Base-by-base conservation (phyloP, 2,797 vertebrate species). In the Pseudochirops corinnae region DNA sequence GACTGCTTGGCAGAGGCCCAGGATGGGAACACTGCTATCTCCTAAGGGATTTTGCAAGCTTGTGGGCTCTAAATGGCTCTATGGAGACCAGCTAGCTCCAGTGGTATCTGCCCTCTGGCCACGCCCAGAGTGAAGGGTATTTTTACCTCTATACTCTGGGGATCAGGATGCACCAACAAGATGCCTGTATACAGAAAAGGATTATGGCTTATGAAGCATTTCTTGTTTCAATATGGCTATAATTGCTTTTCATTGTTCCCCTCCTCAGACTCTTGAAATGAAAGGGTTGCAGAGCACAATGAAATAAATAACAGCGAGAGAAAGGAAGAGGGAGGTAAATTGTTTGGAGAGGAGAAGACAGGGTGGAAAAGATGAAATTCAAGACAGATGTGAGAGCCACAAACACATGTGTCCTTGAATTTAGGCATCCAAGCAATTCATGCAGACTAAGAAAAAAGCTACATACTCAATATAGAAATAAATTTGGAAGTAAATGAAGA, bases 341-440 rank as follows among this genome's bases (percentile, higher is more conserved):
- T 26, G 94, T 97, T 98, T 94, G 96, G 94, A 98, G 98, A 98
- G 97, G 97, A 98, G 98, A 98, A 97, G 93, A 97, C 96, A 90
- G 97, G 93, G 94, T 97, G 95, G 95, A 98, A 97, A 97, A 98
- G 96, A 98, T 55, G 95, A 98, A 98, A 98, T 97, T 97, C 95
- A 97, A 98, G 98, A 98, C 98, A 98, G 97, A 97, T 98, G 97
- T 96, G 96, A 93, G 97, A 97, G 91, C 39, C 58, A 55, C 94
- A 74, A 93, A 96, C 96, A 97, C 95, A 46, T 1, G 92, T 97
- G 95, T 97, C 91, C 97, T 97, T 98, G 98, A 98, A 98, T 98
- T 98, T 97, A 98, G 33, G 0, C 95, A 96, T 97, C 97, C 95
- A 98, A 98, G 97, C 93, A 97, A 98, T 96, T 94, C 98, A 94